A percentile compares a stretch with the other conserved stretches of the same genome.
Conservation (phyloP, 2,888 invertebrate genomes). For the Willowsia nigromaculata region DNA sequence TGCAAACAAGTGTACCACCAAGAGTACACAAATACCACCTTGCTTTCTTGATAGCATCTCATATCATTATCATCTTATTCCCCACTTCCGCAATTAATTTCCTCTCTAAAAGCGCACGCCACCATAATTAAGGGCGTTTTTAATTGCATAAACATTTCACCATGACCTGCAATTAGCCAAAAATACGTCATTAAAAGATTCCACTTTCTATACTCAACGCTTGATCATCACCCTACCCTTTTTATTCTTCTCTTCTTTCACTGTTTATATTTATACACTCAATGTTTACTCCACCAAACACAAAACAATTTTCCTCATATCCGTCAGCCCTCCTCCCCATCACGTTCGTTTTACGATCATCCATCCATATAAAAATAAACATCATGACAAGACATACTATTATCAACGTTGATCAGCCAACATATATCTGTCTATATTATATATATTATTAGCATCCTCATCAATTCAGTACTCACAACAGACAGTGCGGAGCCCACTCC, state of each 20-base stretch:
- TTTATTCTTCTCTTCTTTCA: neutral
- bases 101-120: neutral
- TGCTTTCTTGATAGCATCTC: neutral
- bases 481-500: constrained; percentile 11
- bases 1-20: neutral
- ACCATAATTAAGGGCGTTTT: neutral
- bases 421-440: too few species aligned
- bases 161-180: neutral
- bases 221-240: neutral
- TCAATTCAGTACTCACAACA: neutral
- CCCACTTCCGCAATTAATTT: neutral
- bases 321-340: constrained; percentile 68
- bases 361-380: neutral
- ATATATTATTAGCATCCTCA: neutral
- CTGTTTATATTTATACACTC: constrained; percentile 20
- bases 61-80: neutral
- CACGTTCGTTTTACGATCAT: constrained; percentile 28
- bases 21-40: too few species aligned
- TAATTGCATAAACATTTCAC: neutral
- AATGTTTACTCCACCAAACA: constrained; percentile 66
- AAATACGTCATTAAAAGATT: too few species aligned
- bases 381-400: neutral
- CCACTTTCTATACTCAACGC: too few species aligned
- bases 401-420: neutral
- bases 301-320: constrained; percentile 73